phyloP scores from a whole-genome alignment of 2,888 invertebrate species.

The Rotaria macrura region DNA sequence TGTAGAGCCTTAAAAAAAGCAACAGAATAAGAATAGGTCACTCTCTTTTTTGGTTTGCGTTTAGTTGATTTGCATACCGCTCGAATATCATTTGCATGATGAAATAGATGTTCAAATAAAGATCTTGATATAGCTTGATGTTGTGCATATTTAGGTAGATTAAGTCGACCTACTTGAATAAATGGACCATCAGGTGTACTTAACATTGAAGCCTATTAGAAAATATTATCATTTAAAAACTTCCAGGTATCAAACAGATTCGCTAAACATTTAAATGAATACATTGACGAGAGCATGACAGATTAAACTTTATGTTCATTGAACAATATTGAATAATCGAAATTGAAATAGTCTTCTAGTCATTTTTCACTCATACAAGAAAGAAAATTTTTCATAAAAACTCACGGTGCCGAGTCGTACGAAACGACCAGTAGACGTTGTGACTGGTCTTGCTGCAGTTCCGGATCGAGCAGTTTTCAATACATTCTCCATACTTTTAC shows the following conservation, averaged over 20 bases:
- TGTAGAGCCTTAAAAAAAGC: slow-evolving; percentile 64
- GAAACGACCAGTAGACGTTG: slow-evolving; percentile 63
- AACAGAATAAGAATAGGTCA: too few relatives aligned
- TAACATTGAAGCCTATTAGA: slow-evolving; percentile 65
- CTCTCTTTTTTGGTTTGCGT: background rate
- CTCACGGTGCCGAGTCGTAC: slow-evolving; percentile 53
- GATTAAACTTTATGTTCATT: too few relatives aligned
- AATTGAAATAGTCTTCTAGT: too few relatives aligned
- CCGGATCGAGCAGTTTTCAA: slow-evolving; percentile 64
- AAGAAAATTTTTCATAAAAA: background rate
- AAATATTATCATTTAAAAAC: slow-evolving; percentile 22
- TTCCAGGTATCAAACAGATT: background rate
- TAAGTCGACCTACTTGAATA: slow-evolving; percentile 76
- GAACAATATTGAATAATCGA: too few relatives aligned
- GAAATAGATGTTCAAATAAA: slow-evolving; percentile 87
- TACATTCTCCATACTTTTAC: slow-evolving; percentile 59
- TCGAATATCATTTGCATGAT: slow-evolving; percentile 80
- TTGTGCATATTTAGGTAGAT: slow-evolving; percentile 70
- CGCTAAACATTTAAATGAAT: background rate
- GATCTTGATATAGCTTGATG: slow-evolving; percentile 68
- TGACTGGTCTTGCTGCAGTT: slow-evolving; percentile 61
- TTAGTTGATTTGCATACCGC: slow-evolving; percentile 41
- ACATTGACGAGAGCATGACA: too few relatives aligned
- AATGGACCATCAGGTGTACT: slow-evolving; percentile 67
- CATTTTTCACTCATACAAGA: too few relatives aligned